Percentiles rank a stretch among this genome's conserved stretches.
Evolutionary conservation across 2,113 vertebrate species (phyloP).

Genomic region (Caranx melampygus): DNA sequence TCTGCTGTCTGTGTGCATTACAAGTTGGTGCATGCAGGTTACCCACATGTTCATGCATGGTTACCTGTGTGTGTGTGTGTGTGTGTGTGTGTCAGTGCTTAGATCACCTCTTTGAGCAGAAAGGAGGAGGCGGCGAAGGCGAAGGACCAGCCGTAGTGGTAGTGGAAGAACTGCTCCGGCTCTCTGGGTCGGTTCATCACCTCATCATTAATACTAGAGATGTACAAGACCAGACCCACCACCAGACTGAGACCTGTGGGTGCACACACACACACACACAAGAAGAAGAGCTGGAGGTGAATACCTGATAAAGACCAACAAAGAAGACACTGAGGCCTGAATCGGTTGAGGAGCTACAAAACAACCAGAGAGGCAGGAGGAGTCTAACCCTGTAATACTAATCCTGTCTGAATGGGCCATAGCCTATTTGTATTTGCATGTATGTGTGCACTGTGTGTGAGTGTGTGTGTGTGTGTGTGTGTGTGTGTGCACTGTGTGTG

Average conservation of each 20-base stretch:
- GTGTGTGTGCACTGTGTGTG: constrained; percentile 4
- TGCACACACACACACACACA: constrained; percentile 36
- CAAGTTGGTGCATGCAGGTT: background rate
- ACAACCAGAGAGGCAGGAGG: background rate
- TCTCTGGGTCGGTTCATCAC: constrained; percentile 94
- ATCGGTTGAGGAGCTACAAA: background rate
- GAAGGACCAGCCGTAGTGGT: constrained; percentile 93
- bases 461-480: constrained; percentile 29
- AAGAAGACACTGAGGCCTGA: too few relatives aligned
- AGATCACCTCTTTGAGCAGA: constrained; percentile 91
- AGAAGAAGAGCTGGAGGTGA: too few relatives aligned
- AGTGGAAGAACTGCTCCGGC: constrained; percentile 92
- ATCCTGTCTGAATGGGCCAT: constrained; percentile 40
- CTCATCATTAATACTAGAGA: constrained; percentile 95
- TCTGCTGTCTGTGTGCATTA: background rate
- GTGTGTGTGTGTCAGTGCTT: background rate
- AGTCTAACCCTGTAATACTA: constrained; percentile 18
- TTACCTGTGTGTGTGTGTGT: background rate
- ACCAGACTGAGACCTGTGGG: constrained; percentile 89
- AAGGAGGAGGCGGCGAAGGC: constrained; percentile 93
- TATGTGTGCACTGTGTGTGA: constrained; percentile 11
- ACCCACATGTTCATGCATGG: background rate
- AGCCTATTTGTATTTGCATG: constrained; percentile 17
- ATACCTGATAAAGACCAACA: too few relatives aligned
- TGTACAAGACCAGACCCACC: constrained; percentile 92